Base-by-base conservation (phyloP, 2,888 invertebrate species). In the Tinea trinotella region DNA sequence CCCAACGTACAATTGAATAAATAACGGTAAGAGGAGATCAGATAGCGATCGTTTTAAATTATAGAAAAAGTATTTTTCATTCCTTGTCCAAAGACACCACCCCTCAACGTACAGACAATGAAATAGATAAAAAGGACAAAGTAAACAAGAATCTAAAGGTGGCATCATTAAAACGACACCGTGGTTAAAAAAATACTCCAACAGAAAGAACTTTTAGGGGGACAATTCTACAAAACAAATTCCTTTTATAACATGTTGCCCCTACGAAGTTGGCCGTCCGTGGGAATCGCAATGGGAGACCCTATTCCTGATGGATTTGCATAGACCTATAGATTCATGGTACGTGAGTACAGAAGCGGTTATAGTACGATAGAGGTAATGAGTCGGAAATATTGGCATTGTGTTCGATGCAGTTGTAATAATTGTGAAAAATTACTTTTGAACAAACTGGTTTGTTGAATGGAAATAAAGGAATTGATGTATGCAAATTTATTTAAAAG, bases 151-250 rank as follows among this genome's bases (percentile, higher is more conserved):
- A 71, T 67, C 64, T 62, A 70, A 67, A 68, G 66, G 60, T 62
- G 61, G 66, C 63, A 66, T 81, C 79, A 78, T 83, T 80, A 82
- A 75, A 80, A 62, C 67, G 76, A 80, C 71, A 76, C 72, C 60
- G 62, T 56, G 64, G 61, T 55, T 70, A 68, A 71, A 74, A 76
- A 76, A 74, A 60, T 58, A 59, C 63, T 59, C 58, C 54, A 61
- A 64, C 46, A 46, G 54, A 65, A 70, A 70, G 68, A 65, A 60
- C 53, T 52, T 15, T 13, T 46, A 35, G 44, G 55, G 52, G 55
- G 35, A 52, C 34, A 52, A n/a, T 17, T 24, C n/a, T 13, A 30
- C 44, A 55, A 55, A 40, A 22, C 53, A 22, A 40, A 53, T 19
- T 53, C 22, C 3, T 22, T 20, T 46, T 34, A 34, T 34, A 30